Evolutionary conservation across 1,140 invertebrate species (phyloP), one percentile per base, ranked within the genome.

Genomic region (Microplitis mediator): DNA sequence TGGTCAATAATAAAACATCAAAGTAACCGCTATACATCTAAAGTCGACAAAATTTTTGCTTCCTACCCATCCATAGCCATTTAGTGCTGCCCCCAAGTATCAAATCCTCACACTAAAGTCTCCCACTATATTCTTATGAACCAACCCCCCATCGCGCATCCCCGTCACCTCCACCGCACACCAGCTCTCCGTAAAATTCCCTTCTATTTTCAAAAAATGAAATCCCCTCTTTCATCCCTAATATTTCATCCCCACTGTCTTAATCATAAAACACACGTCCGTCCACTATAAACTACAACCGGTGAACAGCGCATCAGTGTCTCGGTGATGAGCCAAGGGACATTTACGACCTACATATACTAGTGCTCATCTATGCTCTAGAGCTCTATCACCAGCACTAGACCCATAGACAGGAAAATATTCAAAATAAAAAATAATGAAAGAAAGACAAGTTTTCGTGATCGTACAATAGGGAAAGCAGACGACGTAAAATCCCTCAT

Each of bases 401-500:
- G 8, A 11, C 4, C 39, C 6, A 6, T 45, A 11, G 8, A 11
- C 4, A 9, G 8, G 3, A 45, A 45, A 45, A 45, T 45, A 45
- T 45, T 9, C 6, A 45, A 45, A 69, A 58, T 56, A 58, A 31
- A 58, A 35, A 16, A 31, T 60, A 39, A 61, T 70, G 45, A 31
- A 23, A 34, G 63, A 61, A 74, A 45, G 4, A 45, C 6, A 5
- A 45, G 39, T 82, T 83, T 79, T 39, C 51, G 76, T 73, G 76
- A 78, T 80, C 82, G 82, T 79, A 85, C 79, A 86, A 81, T 89
- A 86, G 89, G 88, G 88, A 89, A 90, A 78, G 87, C 86, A 84
- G 85, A 4, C 69, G 81, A 87, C 88, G 88, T 89, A 88, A 89
- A 91, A 90, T 89, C 89, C 89, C 88, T 90, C 88, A 89, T 89